Evolutionary conservation across 2,797 vertebrate species (phyloP).

Genomic region (Hydrolagus colliei): DNA sequence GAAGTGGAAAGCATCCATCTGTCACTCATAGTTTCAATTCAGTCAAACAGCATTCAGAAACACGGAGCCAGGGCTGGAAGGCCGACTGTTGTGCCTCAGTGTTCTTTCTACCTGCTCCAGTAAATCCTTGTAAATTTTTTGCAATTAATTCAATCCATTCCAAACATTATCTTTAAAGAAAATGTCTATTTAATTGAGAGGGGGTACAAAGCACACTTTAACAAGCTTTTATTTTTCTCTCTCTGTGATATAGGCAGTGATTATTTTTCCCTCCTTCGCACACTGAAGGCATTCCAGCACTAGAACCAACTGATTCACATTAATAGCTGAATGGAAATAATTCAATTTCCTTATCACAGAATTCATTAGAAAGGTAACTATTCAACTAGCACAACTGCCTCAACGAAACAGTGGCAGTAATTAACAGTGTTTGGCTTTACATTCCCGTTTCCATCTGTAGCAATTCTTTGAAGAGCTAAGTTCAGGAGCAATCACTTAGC

Average conservation of each 20-base stretch:
- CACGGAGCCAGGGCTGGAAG: background rate
- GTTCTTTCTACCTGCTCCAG: background rate
- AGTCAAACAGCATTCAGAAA: constrained; percentile 5
- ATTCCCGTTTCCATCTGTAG: background rate
- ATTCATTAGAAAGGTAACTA: background rate
- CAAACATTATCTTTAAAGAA: background rate
- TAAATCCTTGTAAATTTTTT: background rate
- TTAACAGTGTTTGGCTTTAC: background rate
- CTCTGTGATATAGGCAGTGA: too few species aligned
- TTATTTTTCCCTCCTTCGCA: background rate
- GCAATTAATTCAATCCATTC: background rate
- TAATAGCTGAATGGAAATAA: background rate
- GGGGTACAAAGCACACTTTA: background rate
- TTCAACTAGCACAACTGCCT: background rate
- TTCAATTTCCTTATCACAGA: background rate
- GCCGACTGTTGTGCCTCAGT: background rate
- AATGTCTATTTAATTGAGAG: background rate
- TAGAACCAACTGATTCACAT: too few species aligned
- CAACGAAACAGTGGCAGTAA: background rate
- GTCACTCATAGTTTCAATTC: constrained; percentile 42
- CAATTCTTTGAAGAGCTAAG: background rate
- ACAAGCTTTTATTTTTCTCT: background rate
- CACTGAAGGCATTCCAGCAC: background rate
- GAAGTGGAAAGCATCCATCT: constrained; percentile 54
- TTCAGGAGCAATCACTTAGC: too few species aligned